Evolutionary conservation across 2,113 vertebrate genomes (phyloP).

Genomic region (Nipponia nippon): DNA sequence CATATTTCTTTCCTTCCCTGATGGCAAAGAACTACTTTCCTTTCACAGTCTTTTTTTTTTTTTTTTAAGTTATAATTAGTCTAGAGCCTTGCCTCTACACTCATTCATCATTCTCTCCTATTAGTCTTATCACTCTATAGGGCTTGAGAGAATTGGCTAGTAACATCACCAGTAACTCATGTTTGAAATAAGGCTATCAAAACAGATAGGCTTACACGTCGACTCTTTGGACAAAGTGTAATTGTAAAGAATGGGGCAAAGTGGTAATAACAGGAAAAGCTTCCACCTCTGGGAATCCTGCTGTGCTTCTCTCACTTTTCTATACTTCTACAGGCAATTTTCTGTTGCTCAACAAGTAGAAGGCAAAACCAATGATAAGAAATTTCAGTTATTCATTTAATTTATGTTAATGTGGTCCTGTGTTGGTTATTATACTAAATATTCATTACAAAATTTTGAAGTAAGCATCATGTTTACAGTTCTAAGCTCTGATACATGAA

Average conservation of each 20-base stretch:
- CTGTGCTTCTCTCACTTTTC: background rate
- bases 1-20: slow-evolving; percentile 36
- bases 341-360: background rate
- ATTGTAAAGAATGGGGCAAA: slow-evolving; percentile 15
- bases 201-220: slow-evolving; percentile 24
- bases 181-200: slow-evolving; percentile 56
- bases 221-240: slow-evolving; percentile 7
- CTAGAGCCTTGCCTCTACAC: background rate
- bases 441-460: background rate
- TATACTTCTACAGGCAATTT: background rate
- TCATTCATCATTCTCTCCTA: slow-evolving; percentile 45
- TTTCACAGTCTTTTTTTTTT: background rate
- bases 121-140: slow-evolving; percentile 21
- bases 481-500: background rate
- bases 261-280: background rate
- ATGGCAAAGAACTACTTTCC: slow-evolving; percentile 30
- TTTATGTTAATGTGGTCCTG: background rate
- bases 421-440: background rate
- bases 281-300: background rate
- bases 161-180: slow-evolving; percentile 34
- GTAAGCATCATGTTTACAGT: background rate
- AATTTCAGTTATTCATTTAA: background rate
- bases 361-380: background rate
- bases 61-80: slow-evolving; percentile 48
- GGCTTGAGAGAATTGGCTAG: slow-evolving; percentile 16